Percentiles rank a stretch among this genome's conserved stretches.
phyloP scores from a whole-genome alignment of 2,113 vertebrate genomes.

The Castor canadensis region DNA sequence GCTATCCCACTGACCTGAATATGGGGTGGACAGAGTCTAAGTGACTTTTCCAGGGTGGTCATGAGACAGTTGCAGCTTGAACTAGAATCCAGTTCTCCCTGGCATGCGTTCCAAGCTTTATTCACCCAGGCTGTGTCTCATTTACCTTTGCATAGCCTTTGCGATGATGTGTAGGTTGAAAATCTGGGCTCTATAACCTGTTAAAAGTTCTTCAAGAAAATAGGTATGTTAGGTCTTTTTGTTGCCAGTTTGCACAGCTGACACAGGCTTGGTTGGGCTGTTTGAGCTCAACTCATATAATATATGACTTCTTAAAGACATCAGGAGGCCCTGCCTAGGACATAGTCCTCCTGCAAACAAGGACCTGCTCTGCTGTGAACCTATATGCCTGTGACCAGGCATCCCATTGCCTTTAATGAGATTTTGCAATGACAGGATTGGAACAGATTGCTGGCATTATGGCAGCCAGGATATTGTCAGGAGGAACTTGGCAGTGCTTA shows the following conservation, averaged over 20 bases:
- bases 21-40: neutral
- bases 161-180: neutral
- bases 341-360: neutral
- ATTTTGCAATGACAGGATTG: constrained; percentile 78
- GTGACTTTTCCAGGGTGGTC: neutral
- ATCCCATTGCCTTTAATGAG: constrained; percentile 70
- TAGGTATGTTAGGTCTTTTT: neutral
- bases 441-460: constrained; percentile 85
- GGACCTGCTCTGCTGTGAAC: constrained; percentile 7
- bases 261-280: neutral
- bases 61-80: neutral
- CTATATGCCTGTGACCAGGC: neutral
- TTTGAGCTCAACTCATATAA: neutral
- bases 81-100: neutral
- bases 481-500: constrained; percentile 84
- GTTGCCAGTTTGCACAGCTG: neutral
- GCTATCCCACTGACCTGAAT: neutral
- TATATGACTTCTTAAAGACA: constrained; percentile 9
- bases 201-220: neutral
- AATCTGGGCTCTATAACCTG: neutral
- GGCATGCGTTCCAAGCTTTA: neutral
- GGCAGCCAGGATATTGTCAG: constrained; percentile 84
- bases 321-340: neutral
- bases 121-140: neutral
- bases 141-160: neutral